Percentiles rank a stretch among this genome's conserved stretches.
Conservation (phyloP, 2,797 vertebrate genomes). For the Bryconaethiops microstoma region DNA sequence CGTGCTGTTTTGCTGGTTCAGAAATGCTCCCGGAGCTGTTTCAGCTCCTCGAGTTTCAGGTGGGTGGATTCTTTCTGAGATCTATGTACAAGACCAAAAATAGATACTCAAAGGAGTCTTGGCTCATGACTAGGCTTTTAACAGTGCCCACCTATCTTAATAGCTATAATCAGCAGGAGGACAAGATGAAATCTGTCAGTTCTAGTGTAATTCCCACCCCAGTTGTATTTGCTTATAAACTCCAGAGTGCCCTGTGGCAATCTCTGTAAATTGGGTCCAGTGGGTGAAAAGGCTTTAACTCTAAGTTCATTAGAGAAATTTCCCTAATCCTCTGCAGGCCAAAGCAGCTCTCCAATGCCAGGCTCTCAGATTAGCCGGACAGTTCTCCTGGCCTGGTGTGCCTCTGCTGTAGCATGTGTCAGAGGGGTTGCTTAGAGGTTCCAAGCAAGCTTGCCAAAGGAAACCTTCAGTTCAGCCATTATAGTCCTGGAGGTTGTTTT, state of each 20-base stretch:
- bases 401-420: conserved; percentile 32
- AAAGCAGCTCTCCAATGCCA: conserved; percentile 38
- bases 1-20: neutral
- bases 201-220: neutral
- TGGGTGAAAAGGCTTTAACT: conserved; percentile 59
- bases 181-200: neutral
- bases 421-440: conserved; percentile 29
- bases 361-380: conserved; percentile 37
- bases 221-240: conserved; percentile 19
- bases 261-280: conserved; percentile 59
- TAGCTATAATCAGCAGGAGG: neutral
- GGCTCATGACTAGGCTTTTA: neutral
- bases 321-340: conserved; percentile 46
- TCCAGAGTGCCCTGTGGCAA: conserved; percentile 27
- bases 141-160: neutral
- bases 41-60: neutral
- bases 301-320: conserved; percentile 67
- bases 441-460: conserved; percentile 29
- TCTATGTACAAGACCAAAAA: neutral
- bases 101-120: neutral
- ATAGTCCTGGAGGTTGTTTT: conserved; percentile 18
- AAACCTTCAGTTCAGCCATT: conserved; percentile 18
- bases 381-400: conserved; percentile 33
- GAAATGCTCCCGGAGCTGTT: neutral
- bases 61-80: neutral